These are phyloP conservation scores for Platichthys stellatus DNA, from an alignment of 2,113 vertebrate species.

Conservation along the genomic window DNA sequence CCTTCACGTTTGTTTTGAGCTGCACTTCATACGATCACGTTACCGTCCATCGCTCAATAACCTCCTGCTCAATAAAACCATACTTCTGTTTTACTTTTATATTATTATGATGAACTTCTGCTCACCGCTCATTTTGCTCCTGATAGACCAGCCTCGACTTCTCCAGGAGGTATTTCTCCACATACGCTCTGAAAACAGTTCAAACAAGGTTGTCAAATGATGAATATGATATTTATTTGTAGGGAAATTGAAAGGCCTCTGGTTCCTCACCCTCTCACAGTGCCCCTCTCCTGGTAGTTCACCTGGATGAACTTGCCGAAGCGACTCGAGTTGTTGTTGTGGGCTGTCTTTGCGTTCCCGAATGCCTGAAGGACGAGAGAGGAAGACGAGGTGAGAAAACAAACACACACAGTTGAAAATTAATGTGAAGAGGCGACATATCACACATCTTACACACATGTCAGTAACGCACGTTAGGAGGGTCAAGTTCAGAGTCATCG, in stretches of 20 bases:
- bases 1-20: slow-evolving; percentile 22
- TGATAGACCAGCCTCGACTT: slow-evolving; percentile 98
- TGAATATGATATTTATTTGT: neutral
- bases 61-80: neutral
- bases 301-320: slow-evolving; percentile 99
- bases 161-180: slow-evolving; percentile 98
- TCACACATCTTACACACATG: neutral
- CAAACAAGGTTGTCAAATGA: neutral
- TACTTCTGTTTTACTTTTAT: neutral
- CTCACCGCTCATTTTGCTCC: slow-evolving; percentile 96
- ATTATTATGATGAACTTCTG: neutral
- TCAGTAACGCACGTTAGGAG: neutral
- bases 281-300: slow-evolving; percentile 98
- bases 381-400: slow-evolving; percentile 9
- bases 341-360: slow-evolving; percentile 98
- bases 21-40: neutral
- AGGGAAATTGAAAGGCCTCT: neutral
- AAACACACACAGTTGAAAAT: neutral
- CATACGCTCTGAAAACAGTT: slow-evolving; percentile 89
- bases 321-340: slow-evolving; percentile 99
- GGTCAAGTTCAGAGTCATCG: slow-evolving; percentile 5
- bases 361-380: slow-evolving; percentile 88
- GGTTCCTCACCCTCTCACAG: slow-evolving; percentile 92
- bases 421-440: neutral
- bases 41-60: neutral